Percentiles rank a stretch among this genome's conserved stretches.
These are phyloP conservation scores for Baccha elongata DNA, from an alignment of 2,888 invertebrate genomes.

Conservation along the genomic window DNA sequence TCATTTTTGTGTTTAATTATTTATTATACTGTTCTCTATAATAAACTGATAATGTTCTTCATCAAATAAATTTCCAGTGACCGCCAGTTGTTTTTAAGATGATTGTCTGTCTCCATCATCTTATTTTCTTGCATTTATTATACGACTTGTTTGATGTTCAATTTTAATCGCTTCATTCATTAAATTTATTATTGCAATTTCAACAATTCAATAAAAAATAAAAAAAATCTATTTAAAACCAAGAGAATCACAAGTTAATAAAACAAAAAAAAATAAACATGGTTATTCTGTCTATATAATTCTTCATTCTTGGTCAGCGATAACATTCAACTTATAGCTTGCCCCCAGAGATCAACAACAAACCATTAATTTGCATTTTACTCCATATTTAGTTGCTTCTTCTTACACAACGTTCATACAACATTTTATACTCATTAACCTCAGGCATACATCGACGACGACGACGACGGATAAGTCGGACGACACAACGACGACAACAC, in stretches of 20 bases:
- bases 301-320: constrained; percentile 65
- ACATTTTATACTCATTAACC: constrained; percentile 55
- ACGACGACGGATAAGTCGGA: not conserved
- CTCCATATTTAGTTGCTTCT: constrained; percentile 66
- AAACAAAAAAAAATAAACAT: constrained; percentile 17
- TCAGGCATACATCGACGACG: not conserved
- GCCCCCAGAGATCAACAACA: constrained; percentile 63
- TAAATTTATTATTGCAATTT: constrained; percentile 48
- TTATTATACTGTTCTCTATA: constrained; percentile 7
- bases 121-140: not conserved
- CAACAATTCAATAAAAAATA: constrained; percentile 47
- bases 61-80: constrained; percentile 37
- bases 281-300: constrained; percentile 39
- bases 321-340: constrained; percentile 57
- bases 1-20: constrained; percentile 24
- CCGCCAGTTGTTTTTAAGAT: constrained; percentile 12
- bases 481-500: not conserved
- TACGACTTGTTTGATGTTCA: constrained; percentile 7
- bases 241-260: constrained; percentile 4
- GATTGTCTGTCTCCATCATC: not conserved
- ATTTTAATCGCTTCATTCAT: constrained; percentile 43
- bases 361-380: constrained; percentile 70
- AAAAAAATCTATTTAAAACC: constrained; percentile 52
- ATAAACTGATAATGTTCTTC: constrained; percentile 22
- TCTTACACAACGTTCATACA: constrained; percentile 53